phyloP scores from a whole-genome alignment of 2,888 invertebrate genomes.

The Mechanitis mazaeus region DNA sequence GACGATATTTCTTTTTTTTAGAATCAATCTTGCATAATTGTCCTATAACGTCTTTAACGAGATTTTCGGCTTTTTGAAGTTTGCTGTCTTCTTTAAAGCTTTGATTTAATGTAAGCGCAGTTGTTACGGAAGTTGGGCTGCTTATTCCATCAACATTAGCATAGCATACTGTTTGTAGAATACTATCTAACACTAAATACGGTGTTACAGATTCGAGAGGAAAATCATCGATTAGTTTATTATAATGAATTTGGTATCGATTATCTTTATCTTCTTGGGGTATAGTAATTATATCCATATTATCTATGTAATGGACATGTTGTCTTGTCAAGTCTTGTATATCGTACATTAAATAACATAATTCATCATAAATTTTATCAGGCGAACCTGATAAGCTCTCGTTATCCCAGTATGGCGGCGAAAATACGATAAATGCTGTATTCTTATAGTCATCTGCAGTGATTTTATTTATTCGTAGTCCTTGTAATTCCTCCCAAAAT shows the following conservation, averaged over 20 bases:
- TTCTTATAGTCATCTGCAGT: conserved; percentile 50
- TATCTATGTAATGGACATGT: conserved; percentile 63
- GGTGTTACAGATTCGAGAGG: conserved; percentile 58
- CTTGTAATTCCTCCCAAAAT: conserved; percentile 62
- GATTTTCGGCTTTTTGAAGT: conserved; percentile 42
- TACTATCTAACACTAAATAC: conserved; percentile 55
- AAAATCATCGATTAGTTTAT: conserved; percentile 41
- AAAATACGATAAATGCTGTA: conserved; percentile 64
- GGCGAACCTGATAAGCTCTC: conserved; percentile 49
- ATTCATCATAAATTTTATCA: conserved; percentile 68
- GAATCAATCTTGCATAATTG: conserved; percentile 48
- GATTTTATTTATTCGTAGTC: conserved; percentile 47
- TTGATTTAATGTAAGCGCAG: conserved; percentile 36
- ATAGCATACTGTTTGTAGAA: conserved; percentile 48
- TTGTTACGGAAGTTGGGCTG: conserved; percentile 40
- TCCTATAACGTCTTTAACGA: conserved; percentile 53
- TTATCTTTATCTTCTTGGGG: conserved; percentile 39
- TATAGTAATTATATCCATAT: conserved; percentile 59
- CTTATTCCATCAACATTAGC: conserved; percentile 34
- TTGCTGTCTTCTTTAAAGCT: conserved; percentile 36
- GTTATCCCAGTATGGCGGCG: conserved; percentile 56
- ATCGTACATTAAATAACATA: conserved; percentile 72
- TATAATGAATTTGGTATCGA: conserved; percentile 37
- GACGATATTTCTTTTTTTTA: conserved; percentile 50
- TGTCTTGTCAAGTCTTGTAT: conserved; percentile 71